Evolutionary conservation across 1,140 invertebrate species (phyloP).

Genomic region (Adelges cooleyi): DNA sequence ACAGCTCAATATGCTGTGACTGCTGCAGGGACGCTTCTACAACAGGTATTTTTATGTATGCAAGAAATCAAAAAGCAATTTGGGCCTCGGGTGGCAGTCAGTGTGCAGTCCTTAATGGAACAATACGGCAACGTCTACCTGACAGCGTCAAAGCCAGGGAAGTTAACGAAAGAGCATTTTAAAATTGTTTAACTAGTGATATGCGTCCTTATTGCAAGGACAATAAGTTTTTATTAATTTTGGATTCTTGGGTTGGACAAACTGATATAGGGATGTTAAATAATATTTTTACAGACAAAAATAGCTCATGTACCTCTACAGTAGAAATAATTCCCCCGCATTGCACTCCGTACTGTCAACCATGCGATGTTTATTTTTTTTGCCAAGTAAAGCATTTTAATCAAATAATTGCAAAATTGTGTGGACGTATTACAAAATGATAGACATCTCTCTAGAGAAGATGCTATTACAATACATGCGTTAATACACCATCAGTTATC

Average conservation of each 20-base stretch:
- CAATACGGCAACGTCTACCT: conserved; percentile 27
- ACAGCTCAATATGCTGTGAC: conserved; percentile 32
- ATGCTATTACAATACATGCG: no score
- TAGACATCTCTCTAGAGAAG: no score
- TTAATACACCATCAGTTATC: no score
- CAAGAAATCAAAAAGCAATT: conserved; percentile 7
- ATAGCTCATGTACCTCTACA: neutral
- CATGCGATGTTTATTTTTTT: conserved; percentile 18
- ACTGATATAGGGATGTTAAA: neutral
- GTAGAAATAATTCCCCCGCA: conserved; percentile 20
- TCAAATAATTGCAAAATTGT: no score
- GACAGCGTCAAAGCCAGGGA: conserved; percentile 30
- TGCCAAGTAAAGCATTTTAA: conserved; percentile 18
- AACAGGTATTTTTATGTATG: conserved; percentile 16
- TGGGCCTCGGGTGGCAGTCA: neutral
- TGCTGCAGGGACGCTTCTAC: conserved; percentile 31
- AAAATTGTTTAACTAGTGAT: conserved; percentile 5
- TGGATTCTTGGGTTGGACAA: conserved; percentile 29
- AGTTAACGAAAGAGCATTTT: conserved; percentile 28
- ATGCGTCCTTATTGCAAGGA: neutral
- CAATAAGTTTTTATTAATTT: neutral
- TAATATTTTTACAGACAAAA: neutral
- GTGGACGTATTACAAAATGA: no score
- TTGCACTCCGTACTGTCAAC: conserved; percentile 23
- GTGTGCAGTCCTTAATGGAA: neutral